These are phyloP conservation scores for Tokudaia tokunoshimensis DNA, from an alignment of 2,797 vertebrate species.

Conservation along the genomic window DNA sequence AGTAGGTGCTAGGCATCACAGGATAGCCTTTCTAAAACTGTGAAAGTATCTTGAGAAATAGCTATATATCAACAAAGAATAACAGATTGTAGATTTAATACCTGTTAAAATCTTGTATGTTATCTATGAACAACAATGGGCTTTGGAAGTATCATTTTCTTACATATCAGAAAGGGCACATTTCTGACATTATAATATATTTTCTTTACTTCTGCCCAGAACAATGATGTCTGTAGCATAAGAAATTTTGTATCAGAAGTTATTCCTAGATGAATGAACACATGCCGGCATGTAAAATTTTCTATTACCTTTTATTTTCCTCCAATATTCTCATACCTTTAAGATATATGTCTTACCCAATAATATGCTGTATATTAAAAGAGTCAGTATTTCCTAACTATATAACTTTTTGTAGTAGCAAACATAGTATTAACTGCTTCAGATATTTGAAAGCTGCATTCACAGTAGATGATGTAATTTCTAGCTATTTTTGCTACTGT, in stretches of 20 bases:
- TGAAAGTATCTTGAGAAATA: not conserved
- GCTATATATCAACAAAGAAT: not conserved
- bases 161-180: not conserved
- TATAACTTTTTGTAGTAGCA: not conserved
- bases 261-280: not conserved
- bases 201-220: not conserved
- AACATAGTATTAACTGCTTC: not conserved
- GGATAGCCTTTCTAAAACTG: not conserved
- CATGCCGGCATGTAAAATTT: not conserved
- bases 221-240: not conserved
- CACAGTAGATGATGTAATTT: not conserved
- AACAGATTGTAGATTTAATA: not conserved
- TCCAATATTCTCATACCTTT: not conserved
- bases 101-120: not conserved
- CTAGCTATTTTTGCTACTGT: not conserved
- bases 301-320: not conserved
- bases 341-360: not conserved
- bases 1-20: not conserved
- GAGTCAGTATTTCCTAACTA: not conserved
- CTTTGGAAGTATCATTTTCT: not conserved
- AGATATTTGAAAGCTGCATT: not conserved
- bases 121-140: not conserved
- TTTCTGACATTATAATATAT: not conserved
- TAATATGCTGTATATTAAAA: constrained; percentile 14
- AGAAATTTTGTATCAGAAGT: not conserved